Base-by-base conservation (phyloP, 1,140 invertebrate species). In the Drosophila mauritiana region DNA sequence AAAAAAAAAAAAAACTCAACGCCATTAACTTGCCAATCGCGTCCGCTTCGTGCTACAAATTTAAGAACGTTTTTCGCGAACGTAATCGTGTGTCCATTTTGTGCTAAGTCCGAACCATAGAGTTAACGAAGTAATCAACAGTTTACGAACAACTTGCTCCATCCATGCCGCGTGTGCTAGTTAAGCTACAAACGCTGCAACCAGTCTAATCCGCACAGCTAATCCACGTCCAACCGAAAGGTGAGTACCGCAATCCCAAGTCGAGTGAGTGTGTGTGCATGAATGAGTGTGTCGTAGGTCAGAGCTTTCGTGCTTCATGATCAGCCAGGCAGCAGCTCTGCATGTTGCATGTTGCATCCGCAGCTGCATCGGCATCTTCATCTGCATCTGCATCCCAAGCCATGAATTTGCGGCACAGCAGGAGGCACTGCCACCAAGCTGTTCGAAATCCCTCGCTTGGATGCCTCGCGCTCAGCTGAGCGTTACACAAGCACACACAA, bases 391-490 rank as follows among this genome's bases (percentile, higher is more conserved):
- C 51, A 55, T 46, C 57, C 25, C 40, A 43, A 34, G 3, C 57
- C n/a, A 20, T 31, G 22, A 11, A 22, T 25, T 36, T 12, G 45
- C 31, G 36, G 55, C 53, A 22, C 22, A 55, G 37, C 53, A 27
- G 53, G 53, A 40, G 53, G n/a, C 36, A 27, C 11, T 12, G 39
- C 51, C 40, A 52, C 40, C 55, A 64, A 56, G 76, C 55, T 56
- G 53, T 63, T 65, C 48, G 42, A 34, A 75, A 75, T 61, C 45
- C 61, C 69, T 81, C 82, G 81, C 68, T 78, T 80, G 78, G 80
- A 73, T 85, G 80, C 63, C 58, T 39, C 15, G 27, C 46, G 69
- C 82, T 72, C 82, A 85, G 82, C 82, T 85, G 82, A 85, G 82
- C 82, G 68, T 43, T 31, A 45, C 59, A 62, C 69, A 62, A 58